A percentile compares a stretch with the other conserved stretches of the same genome.
Conservation (phyloP, 92 coral and sea anemone species). For the Phenganax subtilis region DNA sequence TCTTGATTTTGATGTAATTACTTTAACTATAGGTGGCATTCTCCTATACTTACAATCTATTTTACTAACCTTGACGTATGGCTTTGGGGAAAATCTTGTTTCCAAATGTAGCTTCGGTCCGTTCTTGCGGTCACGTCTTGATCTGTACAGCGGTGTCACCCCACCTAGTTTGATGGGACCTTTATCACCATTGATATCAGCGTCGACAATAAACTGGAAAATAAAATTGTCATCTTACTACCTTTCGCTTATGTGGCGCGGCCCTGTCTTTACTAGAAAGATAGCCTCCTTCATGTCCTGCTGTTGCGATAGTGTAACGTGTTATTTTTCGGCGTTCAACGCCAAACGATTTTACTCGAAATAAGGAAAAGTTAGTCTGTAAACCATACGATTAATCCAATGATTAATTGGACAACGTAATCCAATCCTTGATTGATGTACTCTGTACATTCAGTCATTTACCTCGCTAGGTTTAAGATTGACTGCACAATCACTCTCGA, state of each 20-base stretch:
- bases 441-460: neutral
- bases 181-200: slow-evolving; percentile 56
- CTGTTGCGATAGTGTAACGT: no score
- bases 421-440: no score
- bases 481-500: slow-evolving; percentile 70
- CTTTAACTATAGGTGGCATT: no score
- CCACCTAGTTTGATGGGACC: slow-evolving; percentile 52
- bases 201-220: slow-evolving; percentile 72
- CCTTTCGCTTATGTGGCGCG: no score
- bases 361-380: no score
- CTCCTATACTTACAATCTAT: neutral
- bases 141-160: slow-evolving; percentile 48
- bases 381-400: no score
- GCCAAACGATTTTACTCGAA: no score
- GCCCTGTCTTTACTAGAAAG: no score
- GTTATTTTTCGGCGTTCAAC: no score
- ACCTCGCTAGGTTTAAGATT: slow-evolving; percentile 72
- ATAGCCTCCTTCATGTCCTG: no score
- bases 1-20: no score
- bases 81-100: slow-evolving; percentile 75
- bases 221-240: neutral
- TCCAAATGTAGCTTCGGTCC: slow-evolving; percentile 67
- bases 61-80: slow-evolving; percentile 70
- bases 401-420: no score
- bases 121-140: slow-evolving; percentile 39